Evolutionary conservation across 2,888 invertebrate species (phyloP), one percentile per base, ranked within the genome.

Genomic region (Axea sp.): DNA sequence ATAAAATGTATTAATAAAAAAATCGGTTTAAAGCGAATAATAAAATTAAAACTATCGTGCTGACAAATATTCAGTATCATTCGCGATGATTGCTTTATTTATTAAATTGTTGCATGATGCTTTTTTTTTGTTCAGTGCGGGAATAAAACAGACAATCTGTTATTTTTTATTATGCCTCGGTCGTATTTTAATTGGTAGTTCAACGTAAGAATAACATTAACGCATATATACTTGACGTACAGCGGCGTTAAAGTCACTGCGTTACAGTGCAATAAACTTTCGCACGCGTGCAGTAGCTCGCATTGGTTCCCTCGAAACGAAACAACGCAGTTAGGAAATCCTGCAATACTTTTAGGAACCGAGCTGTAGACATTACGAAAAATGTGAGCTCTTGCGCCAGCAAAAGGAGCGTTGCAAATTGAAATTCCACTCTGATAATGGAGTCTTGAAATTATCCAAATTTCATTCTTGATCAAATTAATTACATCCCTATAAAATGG

Each of bases 361-460:
- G 60, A 73, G 71, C 67, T 64, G 64, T 78, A 73, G 69, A 77
- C 85, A 85, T 84, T 86, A 60, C 65, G 72, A 62, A 85, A 85
- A 86, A 83, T 82, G 83, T 82, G 81, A 83, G 83, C 82, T 84
- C 81, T 80, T 82, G 82, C 81, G 77, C 76, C 79, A 77, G 77
- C 53, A 45, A 53, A 51, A 53, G 45, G 24, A 62, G 28, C 47
- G 53, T 62, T 55, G 47, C 31, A 57, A 69, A 69, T 69, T 45
- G 15, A 37, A 55, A 62, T 68, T 59, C 51, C 43, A n/a, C 26
- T 3, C 17, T 55, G 39, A 55, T 68, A 43, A 41, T 59, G 65
- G 45, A 7, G 22, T 65, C 30, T 41, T 9, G 33, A 8, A 53
- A 37, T 28, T 26, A 45, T 45, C 15, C 64, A 14, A 62, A 41